phyloP scores from a whole-genome alignment of 1,140 invertebrate genomes.

The Drosophila obscura region DNA sequence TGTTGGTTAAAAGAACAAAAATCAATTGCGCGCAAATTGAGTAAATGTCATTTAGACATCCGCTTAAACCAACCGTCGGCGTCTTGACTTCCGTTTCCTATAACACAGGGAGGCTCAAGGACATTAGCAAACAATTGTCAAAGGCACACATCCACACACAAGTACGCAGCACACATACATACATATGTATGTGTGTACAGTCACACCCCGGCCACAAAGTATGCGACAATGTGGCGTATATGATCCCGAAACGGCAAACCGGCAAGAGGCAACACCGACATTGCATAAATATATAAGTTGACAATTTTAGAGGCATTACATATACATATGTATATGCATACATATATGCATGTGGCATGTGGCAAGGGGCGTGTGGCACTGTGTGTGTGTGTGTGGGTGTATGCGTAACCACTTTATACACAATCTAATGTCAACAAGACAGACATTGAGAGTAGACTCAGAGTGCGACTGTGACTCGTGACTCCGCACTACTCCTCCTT shows the following conservation, averaged over 20 bases:
- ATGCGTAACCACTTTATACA: slow-evolving; percentile 74
- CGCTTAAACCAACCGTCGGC: slow-evolving; percentile 11
- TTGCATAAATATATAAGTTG: slow-evolving; percentile 78
- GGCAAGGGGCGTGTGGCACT: background rate
- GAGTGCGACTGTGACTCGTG: too few species aligned
- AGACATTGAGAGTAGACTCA: slow-evolving; percentile 24
- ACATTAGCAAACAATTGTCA: slow-evolving; percentile 78
- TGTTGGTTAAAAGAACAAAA: slow-evolving; percentile 34
- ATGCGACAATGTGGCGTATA: slow-evolving; percentile 74
- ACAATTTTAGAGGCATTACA: slow-evolving; percentile 68
- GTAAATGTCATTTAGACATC: slow-evolving; percentile 77
- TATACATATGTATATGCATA: slow-evolving; percentile 30
- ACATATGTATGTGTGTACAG: slow-evolving; percentile 1
- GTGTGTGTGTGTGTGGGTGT: slow-evolving; percentile 2
- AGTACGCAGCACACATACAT: background rate
- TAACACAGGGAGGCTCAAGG: slow-evolving; percentile 22
- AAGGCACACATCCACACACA: slow-evolving; percentile 33
- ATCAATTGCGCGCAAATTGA: slow-evolving; percentile 77
- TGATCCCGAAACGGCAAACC: slow-evolving; percentile 54
- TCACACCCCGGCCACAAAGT: slow-evolving; percentile 49
- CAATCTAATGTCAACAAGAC: slow-evolving; percentile 79
- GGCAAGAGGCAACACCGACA: slow-evolving; percentile 15
- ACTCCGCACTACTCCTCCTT: slow-evolving; percentile 15
- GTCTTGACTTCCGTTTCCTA: slow-evolving; percentile 12
- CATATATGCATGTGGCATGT: background rate